Conservation (phyloP, 2,113 vertebrate genomes). For the Actinemys pallida region DNA sequence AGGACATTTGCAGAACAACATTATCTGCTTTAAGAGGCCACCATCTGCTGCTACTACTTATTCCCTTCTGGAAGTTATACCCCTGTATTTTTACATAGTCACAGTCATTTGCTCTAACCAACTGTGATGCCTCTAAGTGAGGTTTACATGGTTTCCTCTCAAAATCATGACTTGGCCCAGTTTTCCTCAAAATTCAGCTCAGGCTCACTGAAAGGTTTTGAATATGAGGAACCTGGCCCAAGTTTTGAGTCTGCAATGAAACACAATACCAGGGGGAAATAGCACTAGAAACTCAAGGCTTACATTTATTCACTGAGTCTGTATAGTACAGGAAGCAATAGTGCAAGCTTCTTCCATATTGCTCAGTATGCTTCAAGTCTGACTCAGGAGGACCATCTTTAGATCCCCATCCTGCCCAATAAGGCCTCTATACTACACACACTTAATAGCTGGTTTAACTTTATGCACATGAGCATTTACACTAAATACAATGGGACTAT, state of each 20-base stretch:
- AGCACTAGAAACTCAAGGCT: background rate
- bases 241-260: background rate
- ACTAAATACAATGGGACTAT: background rate
- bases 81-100: background rate
- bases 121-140: background rate
- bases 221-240: background rate
- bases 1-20: slow-evolving; percentile 21
- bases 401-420: background rate
- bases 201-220: background rate
- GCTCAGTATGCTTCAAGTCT: background rate
- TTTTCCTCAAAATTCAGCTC: background rate
- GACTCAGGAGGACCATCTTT: background rate
- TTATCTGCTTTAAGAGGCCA: slow-evolving; percentile 39
- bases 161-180: background rate
- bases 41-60: background rate
- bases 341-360: background rate
- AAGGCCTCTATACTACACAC: background rate
- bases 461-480: background rate
- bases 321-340: background rate
- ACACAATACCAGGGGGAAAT: rapidly evolving
- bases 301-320: background rate
- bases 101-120: slow-evolving; percentile 15
- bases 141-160: background rate
- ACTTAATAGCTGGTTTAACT: background rate
- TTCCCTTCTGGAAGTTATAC: background rate